A percentile compares a stretch with the other conserved stretches of the same genome.
These are phyloP conservation scores for Metridium senile DNA, from an alignment of 92 coral and sea anemone species.

Conservation along the genomic window DNA sequence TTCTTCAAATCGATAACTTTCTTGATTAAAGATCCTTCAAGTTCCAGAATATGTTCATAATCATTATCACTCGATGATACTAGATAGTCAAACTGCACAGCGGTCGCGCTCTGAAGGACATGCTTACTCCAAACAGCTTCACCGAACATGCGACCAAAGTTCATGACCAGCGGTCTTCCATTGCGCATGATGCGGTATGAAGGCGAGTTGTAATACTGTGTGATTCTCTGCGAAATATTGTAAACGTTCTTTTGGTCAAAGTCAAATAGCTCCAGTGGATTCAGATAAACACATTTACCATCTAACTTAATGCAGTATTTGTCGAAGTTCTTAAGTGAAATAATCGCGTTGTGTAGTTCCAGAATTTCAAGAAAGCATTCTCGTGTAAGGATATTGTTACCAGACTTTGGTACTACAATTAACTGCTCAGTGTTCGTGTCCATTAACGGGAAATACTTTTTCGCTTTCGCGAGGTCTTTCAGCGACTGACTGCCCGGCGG, in stretches of 20 bases:
- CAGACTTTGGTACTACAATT: slow-evolving; percentile 25
- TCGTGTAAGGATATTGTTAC: slow-evolving; percentile 19
- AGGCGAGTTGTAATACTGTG: slow-evolving; percentile 18
- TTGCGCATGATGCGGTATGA: slow-evolving; percentile 41
- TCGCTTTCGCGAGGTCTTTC: slow-evolving; percentile 31
- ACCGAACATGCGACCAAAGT: slow-evolving; percentile 44
- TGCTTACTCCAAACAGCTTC: slow-evolving; percentile 16
- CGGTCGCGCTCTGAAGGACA: slow-evolving; percentile 36
- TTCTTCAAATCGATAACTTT: slow-evolving; percentile 21
- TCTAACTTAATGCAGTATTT: slow-evolving; percentile 21
- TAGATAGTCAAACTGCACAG: slow-evolving; percentile 38
- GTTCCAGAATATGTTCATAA: slow-evolving; percentile 30
- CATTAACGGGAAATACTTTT: background rate
- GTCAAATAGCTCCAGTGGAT: slow-evolving; percentile 38
- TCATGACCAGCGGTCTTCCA: slow-evolving; percentile 45
- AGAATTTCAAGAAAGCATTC: slow-evolving; percentile 37
- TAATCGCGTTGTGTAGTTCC: slow-evolving; percentile 22
- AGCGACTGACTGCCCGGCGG: slow-evolving; percentile 49
- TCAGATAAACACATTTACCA: slow-evolving; percentile 8
- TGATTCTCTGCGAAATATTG: slow-evolving; percentile 21
- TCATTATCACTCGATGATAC: slow-evolving; percentile 28
- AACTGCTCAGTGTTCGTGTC: slow-evolving; percentile 35
- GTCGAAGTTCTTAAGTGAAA: slow-evolving; percentile 17
- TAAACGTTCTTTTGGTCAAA: slow-evolving; percentile 20
- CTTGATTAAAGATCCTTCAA: slow-evolving; percentile 48